Evolutionary conservation across 23 tunicate species (phyloP), one percentile per base, ranked within the genome.

Genomic region (Ascidia mentula): DNA sequence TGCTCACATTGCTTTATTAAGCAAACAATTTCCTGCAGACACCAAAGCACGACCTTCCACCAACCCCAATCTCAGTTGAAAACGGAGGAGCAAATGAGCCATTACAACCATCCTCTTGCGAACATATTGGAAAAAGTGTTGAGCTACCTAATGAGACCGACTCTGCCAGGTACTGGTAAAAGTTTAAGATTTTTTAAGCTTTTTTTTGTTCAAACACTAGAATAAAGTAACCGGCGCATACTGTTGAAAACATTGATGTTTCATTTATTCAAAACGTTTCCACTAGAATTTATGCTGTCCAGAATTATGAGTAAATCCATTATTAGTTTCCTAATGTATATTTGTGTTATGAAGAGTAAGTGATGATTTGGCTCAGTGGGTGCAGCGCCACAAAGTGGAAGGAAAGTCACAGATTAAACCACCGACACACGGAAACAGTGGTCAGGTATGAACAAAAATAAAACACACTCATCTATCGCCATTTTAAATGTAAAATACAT

Each of bases 341-440:
- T n/a, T n/a, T n/a, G n/a, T n/a, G n/a, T n/a, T 37, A 69, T 31
- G 18, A 46, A 88, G 92, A 72, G 80, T 88, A 5, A 88, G 82
- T 78, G 75, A 82, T 60, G 78, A 88, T 59, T 77, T 88, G 45
- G 85, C 82, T 32, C 77, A 77, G 61, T 88, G 92, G 92, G 77
- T 82, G 17, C 75, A 82, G 39, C 82, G 83, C 42, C 75, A 88
- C 35, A 69, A 82, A 53, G 76, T 71, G 31, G 74, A 74, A 9
- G 22, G 28, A 9, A 53, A 53, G 24, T 28, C 22, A 9, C 65
- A 6, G 13, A 28, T 28, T 28, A 6, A 26, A 20, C 12, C 65
- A 53, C 65, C 65, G 24, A 53, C 22, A 53, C 65, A 53, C 24
- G 28, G 24, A 6, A 26, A 53, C 24, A 26, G 24, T 20, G 24